Conservation (phyloP, 2,888 invertebrate genomes). For the Diadromus collaris region DNA sequence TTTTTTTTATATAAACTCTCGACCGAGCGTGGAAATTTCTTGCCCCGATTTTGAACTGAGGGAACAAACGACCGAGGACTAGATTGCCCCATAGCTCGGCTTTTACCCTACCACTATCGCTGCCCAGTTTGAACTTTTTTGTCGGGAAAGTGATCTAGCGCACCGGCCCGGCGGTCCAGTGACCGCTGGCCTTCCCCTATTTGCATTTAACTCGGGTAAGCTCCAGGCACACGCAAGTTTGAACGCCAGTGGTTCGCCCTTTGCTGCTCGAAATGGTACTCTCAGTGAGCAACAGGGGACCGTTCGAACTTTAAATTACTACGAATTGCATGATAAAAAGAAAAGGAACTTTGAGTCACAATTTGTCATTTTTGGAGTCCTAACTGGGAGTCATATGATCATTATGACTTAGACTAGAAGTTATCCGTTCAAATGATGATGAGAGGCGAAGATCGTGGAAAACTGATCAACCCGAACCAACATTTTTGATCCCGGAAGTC, state of each 20-base stretch:
- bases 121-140: constrained; percentile 13
- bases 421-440: neutral
- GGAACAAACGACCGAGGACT: constrained; percentile 14
- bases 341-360: neutral
- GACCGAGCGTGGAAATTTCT: constrained; percentile 23
- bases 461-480: neutral
- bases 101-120: constrained; percentile 1
- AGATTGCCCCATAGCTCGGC: constrained; percentile 10
- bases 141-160: constrained; percentile 8
- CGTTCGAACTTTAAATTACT: constrained; percentile 2
- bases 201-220: constrained; percentile 49
- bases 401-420: neutral
- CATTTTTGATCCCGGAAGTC: neutral
- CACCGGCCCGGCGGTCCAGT: constrained; percentile 10
- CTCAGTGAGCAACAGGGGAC: neutral
- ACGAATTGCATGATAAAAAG: neutral
- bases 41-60: neutral
- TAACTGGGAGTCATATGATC: too few species aligned
- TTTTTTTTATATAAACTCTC: neutral
- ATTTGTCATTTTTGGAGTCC: neutral
- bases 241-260: neutral
- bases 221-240: constrained; percentile 34
- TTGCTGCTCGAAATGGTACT: constrained; percentile 15
- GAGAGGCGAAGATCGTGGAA: neutral
- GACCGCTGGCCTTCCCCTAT: constrained; percentile 36